Evolutionary conservation across 2,888 invertebrate genomes (phyloP).

Genomic region (Gastracanthus pulcherrimus): DNA sequence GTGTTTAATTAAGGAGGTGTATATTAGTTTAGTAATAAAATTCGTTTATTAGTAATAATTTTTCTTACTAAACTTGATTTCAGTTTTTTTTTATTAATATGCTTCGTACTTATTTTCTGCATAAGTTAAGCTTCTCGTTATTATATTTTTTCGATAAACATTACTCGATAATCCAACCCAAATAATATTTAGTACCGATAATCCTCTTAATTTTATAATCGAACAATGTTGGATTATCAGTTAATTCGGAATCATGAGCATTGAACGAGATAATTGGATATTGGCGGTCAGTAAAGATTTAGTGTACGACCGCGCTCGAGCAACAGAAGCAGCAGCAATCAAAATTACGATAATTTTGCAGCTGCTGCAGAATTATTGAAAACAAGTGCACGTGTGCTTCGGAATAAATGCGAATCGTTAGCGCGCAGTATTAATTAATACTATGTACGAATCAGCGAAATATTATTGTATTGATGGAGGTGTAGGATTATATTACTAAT

Average conservation of each 20-base stretch:
- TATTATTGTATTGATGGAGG: no score
- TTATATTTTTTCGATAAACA: neutral
- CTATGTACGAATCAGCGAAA: no score
- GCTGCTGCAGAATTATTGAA: conserved; percentile 13
- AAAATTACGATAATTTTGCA: conserved; percentile 28
- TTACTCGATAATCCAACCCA: neutral
- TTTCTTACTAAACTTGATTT: no score
- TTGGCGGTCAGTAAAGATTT: conserved; percentile 21
- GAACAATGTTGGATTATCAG: conserved; percentile 33
- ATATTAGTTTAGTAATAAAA: no score
- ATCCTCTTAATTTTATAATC: neutral
- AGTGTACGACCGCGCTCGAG: neutral
- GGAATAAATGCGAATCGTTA: neutral
- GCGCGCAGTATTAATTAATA: neutral
- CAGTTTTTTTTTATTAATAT: no score
- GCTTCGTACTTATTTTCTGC: no score
- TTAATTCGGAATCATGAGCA: conserved; percentile 32
- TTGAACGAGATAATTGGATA: conserved; percentile 35
- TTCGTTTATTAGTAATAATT: no score
- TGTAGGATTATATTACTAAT: no score
- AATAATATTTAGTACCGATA: neutral
- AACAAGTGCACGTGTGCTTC: neutral
- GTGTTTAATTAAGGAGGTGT: no score
- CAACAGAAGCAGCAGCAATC: neutral
- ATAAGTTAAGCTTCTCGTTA: neutral